Percentiles rank a stretch among this genome's conserved stretches.
Evolutionary conservation across 2,797 vertebrate genomes (phyloP).

Genomic region (Margarornis squamiger): DNA sequence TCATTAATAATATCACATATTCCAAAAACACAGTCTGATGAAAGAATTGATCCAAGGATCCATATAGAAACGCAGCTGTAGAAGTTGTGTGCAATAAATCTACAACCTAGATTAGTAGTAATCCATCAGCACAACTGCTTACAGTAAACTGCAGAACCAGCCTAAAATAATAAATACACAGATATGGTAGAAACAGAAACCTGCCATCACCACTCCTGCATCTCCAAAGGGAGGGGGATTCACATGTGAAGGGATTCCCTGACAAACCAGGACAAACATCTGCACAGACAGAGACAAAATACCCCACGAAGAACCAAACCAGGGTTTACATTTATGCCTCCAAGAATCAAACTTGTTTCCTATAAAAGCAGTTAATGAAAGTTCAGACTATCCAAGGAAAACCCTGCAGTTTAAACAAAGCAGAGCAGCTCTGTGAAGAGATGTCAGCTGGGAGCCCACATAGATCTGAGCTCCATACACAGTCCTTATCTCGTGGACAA

Average conservation of each 20-base stretch:
- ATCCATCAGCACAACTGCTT: not conserved
- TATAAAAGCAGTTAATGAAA: not conserved
- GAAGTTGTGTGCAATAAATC: not conserved
- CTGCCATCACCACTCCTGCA: not conserved
- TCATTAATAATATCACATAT: not conserved
- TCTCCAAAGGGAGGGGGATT: not conserved
- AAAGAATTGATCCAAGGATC: not conserved
- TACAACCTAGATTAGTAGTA: not conserved
- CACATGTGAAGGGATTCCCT: not conserved
- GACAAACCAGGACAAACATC: not conserved
- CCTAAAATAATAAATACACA: not conserved
- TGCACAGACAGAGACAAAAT: not conserved
- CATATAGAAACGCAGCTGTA: not conserved
- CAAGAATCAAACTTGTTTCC: not conserved
- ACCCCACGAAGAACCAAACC: not conserved
- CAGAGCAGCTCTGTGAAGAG: not conserved
- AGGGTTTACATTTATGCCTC: not conserved
- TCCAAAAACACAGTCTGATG: not conserved
- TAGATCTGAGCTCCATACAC: not conserved
- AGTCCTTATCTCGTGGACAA: not conserved
- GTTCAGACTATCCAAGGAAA: not conserved
- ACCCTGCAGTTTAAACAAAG: not conserved
- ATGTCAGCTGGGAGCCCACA: not conserved
- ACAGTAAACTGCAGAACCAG: not conserved
- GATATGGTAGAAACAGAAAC: not conserved